Evolutionary conservation across 1,140 invertebrate species (phyloP).

Genomic region (Pseudomyrmex sp.): DNA sequence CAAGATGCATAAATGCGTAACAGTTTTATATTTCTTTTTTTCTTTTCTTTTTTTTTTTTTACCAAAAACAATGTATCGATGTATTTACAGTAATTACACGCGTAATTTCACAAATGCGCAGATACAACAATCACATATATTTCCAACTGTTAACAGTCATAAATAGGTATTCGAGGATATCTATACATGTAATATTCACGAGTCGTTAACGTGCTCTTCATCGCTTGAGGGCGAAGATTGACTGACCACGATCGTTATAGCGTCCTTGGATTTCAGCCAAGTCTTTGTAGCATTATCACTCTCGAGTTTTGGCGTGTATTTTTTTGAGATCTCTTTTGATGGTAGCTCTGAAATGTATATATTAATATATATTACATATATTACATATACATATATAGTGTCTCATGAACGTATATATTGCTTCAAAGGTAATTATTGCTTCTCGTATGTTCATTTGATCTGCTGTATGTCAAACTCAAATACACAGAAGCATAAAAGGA

Average conservation of each 20-base stretch:
- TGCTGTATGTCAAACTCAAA: background rate
- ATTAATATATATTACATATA: background rate
- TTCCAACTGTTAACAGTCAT: slow-evolving; percentile 27
- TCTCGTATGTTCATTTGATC: background rate
- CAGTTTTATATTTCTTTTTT: too few species aligned
- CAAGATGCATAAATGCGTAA: too few species aligned
- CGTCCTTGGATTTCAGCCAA: slow-evolving; percentile 23
- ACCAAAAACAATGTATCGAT: background rate
- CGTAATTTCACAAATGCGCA: background rate
- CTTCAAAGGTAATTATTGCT: background rate
- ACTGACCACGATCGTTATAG: slow-evolving; percentile 35
- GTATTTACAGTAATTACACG: slow-evolving; percentile 28
- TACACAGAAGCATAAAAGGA: background rate
- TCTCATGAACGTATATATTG: too few species aligned
- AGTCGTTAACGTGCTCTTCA: slow-evolving; percentile 12
- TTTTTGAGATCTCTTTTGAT: background rate
- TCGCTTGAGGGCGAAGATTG: slow-evolving; percentile 31
- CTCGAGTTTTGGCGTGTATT: slow-evolving; percentile 23
- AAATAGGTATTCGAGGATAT: background rate
- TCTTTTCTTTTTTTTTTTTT: background rate
- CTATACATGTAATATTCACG: slow-evolving; percentile 11
- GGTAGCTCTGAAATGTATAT: slow-evolving; percentile 25
- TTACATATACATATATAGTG: too few species aligned
- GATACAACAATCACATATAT: slow-evolving; percentile 7
- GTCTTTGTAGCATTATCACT: slow-evolving; percentile 2